Base-by-base conservation (phyloP, 1,140 invertebrate genomes). In the Melanaphis sacchari region DNA sequence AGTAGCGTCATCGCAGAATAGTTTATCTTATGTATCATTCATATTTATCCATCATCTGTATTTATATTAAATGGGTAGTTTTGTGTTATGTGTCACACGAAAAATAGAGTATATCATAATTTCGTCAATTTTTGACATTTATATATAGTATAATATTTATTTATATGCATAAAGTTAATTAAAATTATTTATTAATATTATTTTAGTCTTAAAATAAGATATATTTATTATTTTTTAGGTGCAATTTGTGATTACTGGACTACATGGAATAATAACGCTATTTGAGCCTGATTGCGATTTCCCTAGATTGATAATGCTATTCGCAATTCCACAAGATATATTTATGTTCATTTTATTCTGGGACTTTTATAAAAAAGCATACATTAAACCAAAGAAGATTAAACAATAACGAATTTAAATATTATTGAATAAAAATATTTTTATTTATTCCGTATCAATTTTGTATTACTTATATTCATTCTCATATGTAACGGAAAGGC, bases 281-380 rank as follows among this genome's bases (percentile, higher is more conserved):
- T 97, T 97, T 94, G 96, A 95, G 18, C 96, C 96, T 46, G 96
- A 97, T 66, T 98, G 98, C 95, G 96, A 96, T 9, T 98, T 97
- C 95, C 98, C 98, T 22, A 95, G 96, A 82, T 96, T 96, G 94
- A 94, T 95, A 2, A 95, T 96, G 0, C 95, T 96, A 5, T 93
- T 97, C n/a, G 96, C 97, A 84, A 95, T 97, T 36, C 96, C 96
- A 36, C 97, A 97, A 94, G 96, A 97, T 94, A 66, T 97, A 18
- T 97, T 97, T 94, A 97, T 99, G 96, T 96, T 98, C 2, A 95
- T 97, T 92, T 95, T 99, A 6, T 99, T 99, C 94, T 96, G 96
- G 3, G 97, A 98, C 93, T 99, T 99, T 95, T 99, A 99, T 94
- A 96, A 97, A 91, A 97, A 97, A 94, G 96, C 97, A 0, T 99